Base-by-base conservation (phyloP, 2,888 invertebrate genomes). In the Sarcophaga caerulescens region DNA sequence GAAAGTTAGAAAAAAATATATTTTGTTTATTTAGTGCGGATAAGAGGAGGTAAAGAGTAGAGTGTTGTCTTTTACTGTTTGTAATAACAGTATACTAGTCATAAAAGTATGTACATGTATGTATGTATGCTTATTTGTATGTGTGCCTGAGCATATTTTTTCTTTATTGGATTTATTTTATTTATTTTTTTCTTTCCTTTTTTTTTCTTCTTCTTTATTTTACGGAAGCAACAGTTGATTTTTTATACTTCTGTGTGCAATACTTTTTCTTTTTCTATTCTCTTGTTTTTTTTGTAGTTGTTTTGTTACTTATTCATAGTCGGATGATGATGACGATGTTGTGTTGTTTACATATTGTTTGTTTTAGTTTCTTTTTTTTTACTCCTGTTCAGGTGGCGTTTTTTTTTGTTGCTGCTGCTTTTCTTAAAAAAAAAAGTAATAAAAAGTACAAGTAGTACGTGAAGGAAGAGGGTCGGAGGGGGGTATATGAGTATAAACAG, bases 181-280 rank as follows among this genome's bases (percentile, higher is more conserved):
- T 81, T 65, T 76, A 66, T 47, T 71, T 82, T 70, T 81, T 60
- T 17, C 25, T 82, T 81, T 52, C 71, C 19, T 82, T 70, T 81
- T 59, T 17, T 19, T 52, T 59, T 6, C 47, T 6, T 66, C 60
- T 21, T 76, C 57, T 52, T 47, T 71, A 70, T 82, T 81, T 52
- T 77, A 73, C 52, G 52, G 73, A 83, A 83, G 83, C 83, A 83
- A 83, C 83, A 74, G 85, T 77, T 82, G 68, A 68, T 21, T 75
- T 83, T 47, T 25, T 73, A 35, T 17, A 35, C 35, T 73, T 76
- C 17, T 62, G 68, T 76, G 23, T 21, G 19, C 14, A 1, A 52
- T 52, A 14, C 17, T 52, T 12, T 52, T 14, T 52, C 14, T 17
- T 47, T 47, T 35, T 35, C n/a, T n/a, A n/a, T n/a, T 35, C 35